Conservation (phyloP, 1,140 invertebrate species). For the Drosophila oshimai region DNA sequence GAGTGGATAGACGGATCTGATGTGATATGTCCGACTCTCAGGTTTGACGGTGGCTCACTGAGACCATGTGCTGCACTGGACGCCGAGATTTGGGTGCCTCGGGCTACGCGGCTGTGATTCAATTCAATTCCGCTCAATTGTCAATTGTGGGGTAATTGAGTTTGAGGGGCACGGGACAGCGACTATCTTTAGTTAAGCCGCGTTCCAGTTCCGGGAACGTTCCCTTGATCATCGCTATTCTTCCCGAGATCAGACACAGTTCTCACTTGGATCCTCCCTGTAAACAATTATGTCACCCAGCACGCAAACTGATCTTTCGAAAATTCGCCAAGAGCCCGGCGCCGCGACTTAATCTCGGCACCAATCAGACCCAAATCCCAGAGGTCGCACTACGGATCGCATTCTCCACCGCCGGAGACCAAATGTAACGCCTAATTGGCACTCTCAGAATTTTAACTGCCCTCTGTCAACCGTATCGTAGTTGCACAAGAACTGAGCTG, state of each 20-base stretch:
- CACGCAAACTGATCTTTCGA: constrained; percentile 25
- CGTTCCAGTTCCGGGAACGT: constrained; percentile 36
- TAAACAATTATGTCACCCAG: constrained; percentile 21
- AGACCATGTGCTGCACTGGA: constrained; percentile 43
- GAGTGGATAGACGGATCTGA: too few relatives aligned
- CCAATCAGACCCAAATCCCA: constrained; percentile 5
- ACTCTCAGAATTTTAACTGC: constrained; percentile 1
- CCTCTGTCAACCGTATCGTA: neutral
- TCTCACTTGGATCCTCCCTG: constrained; percentile 8
- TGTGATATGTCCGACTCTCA: constrained; percentile 20
- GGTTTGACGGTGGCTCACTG: constrained; percentile 43
- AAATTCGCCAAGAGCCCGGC: neutral
- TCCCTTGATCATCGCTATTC: constrained; percentile 10
- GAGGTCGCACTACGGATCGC: neutral
- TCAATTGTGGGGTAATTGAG: constrained; percentile 76
- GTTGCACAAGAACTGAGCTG: constrained; percentile 42
- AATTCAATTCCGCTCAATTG: constrained; percentile 75
- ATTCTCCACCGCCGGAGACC: neutral
- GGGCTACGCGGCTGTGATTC: constrained; percentile 45
- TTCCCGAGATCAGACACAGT: neutral
- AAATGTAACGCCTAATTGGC: neutral
- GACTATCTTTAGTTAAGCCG: constrained; percentile 63
- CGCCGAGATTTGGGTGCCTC: constrained; percentile 33
- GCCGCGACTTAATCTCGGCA: constrained; percentile 1
- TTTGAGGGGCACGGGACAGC: constrained; percentile 42